Base-by-base conservation (phyloP, 1,140 invertebrate species). In the Ylistrum balloti region DNA sequence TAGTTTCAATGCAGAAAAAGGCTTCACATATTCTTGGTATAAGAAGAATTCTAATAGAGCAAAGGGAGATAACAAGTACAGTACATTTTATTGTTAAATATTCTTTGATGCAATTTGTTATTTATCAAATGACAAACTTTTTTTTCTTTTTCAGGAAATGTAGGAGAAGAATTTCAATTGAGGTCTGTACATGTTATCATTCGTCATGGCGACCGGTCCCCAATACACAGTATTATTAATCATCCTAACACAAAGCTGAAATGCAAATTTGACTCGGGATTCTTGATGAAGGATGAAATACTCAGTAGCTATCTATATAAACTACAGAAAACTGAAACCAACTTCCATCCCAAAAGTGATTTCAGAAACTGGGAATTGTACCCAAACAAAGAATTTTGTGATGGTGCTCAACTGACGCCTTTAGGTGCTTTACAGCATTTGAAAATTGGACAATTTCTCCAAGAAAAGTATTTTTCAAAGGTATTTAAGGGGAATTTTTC, bases 151-250 rank as follows among this genome's bases (percentile, higher is more conserved):
- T 11, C 92, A 97, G 97, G 97, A 90, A 96, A 96, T 91, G 96
- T 97, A 48, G 96, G 97, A 91, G 97, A 97, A 34, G 97, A 97
- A 92, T 97, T 98, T 97, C 96, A 97, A 88, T 92, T 99, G 22
- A 97, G 98, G 95, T 98, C 98, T 15, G 97, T 98, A 11, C 95
- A 98, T 41, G 96, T 98, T 38, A 96, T 99, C 13, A 97, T 98
- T 9, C 96, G 98, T 35, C 98, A 99, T 96, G 98, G 98, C 1
- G 98, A 99, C 95, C 96, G 98, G 85, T 98, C 98, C 9, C 98
- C 98, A 0, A 96, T 99, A 86, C 97, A 98, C 13, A 98, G 98
- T 95, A 97, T 99, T 7, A 97, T 97, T 91, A 97, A 98, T 92
- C 97, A 98, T 85, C 97, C 88, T 15, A 86, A 86, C 34, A 90